phyloP scores from a whole-genome alignment of 2,113 vertebrate species.

The Donacobius atricapilla region DNA sequence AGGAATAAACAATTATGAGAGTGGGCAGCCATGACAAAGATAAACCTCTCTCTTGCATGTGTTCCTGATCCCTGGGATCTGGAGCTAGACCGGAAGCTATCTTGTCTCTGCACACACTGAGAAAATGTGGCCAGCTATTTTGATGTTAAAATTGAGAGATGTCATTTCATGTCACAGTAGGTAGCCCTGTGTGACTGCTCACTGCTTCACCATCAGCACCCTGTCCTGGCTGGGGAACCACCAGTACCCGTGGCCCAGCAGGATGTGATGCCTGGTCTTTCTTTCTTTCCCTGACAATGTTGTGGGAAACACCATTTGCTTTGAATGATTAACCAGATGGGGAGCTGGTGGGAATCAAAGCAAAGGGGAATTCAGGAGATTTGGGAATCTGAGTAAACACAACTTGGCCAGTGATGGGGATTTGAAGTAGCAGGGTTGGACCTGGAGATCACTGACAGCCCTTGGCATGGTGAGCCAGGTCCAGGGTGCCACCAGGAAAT shows the following conservation, averaged over 20 bases:
- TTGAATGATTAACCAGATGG: fast-evolving
- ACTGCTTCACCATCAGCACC: neutral
- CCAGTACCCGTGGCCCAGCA: fast-evolving
- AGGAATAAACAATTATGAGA: neutral
- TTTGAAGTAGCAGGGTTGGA: fast-evolving
- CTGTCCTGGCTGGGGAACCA: fast-evolving
- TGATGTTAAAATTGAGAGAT: neutral
- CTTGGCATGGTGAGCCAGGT: neutral
- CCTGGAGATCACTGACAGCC: neutral
- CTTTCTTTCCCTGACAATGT: neutral
- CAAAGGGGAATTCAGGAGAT: neutral
- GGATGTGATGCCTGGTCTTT: neutral
- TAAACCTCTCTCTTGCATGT: neutral
- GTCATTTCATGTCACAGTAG: neutral
- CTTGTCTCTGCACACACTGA: neutral
- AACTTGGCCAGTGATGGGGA: neutral
- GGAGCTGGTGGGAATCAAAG: neutral
- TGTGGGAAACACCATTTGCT: fast-evolving
- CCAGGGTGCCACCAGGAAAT: neutral
- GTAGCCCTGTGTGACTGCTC: fast-evolving
- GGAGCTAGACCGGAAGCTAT: neutral
- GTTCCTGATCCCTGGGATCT: neutral
- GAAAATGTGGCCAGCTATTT: neutral
- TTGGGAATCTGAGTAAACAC: neutral
- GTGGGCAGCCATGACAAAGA: neutral